These are phyloP conservation scores for Vespertilio murinus DNA, from an alignment of 2,797 vertebrate genomes.

Conservation along the genomic window DNA sequence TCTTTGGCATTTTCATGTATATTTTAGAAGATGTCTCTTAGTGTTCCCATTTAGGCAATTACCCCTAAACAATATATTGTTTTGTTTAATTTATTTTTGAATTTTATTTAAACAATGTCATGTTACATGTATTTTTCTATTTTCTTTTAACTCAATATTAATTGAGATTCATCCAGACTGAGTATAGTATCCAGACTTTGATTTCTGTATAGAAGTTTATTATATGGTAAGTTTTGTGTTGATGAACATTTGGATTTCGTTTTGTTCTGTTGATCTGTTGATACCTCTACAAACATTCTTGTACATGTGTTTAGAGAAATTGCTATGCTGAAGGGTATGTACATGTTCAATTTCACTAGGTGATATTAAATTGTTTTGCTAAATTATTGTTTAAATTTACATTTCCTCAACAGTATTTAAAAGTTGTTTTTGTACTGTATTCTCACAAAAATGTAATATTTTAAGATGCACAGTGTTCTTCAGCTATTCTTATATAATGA, in stretches of 20 bases:
- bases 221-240: not conserved
- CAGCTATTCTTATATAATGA: not conserved
- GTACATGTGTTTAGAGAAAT: not conserved
- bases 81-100: not conserved
- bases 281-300: not conserved
- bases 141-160: not conserved
- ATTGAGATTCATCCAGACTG: not conserved
- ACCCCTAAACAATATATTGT: not conserved
- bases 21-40: not conserved
- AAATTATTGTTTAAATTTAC: not conserved
- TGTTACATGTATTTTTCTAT: not conserved
- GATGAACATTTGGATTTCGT: not conserved
- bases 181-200: not conserved
- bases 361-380: slow-evolving; percentile 1
- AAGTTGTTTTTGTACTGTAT: not conserved
- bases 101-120: not conserved
- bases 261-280: not conserved
- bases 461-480: not conserved
- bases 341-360: not conserved
- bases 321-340: not conserved
- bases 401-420: not conserved
- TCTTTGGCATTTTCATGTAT: not conserved
- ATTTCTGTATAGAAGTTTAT: not conserved
- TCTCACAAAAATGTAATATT: not conserved
- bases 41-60: not conserved